A percentile compares a stretch with the other conserved stretches of the same genome.
Conservation (phyloP, 2,888 invertebrate species). For the Punctoribates punctum region DNA sequence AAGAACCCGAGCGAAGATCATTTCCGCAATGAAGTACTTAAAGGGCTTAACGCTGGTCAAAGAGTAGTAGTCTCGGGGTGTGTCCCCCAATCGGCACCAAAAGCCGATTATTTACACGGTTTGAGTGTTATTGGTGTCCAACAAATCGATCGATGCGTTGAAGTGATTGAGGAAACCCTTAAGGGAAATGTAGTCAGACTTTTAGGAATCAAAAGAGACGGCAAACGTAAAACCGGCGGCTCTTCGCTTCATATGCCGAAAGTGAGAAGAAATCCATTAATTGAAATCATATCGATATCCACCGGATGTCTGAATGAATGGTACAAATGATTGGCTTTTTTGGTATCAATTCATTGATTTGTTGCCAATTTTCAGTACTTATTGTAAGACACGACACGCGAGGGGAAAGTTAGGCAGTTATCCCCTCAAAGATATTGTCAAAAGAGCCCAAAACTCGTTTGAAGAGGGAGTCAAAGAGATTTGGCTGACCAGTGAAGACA, state of each 20-base stretch:
- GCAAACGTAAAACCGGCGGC: slow-evolving; percentile 73
- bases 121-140: slow-evolving; percentile 96
- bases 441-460: slow-evolving; percentile 76
- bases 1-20: slow-evolving; percentile 96
- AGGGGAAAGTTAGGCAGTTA: slow-evolving; percentile 95
- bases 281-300: slow-evolving; percentile 95
- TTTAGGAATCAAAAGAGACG: slow-evolving; percentile 75
- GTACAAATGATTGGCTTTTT: neutral
- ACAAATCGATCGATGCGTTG: slow-evolving; percentile 94
- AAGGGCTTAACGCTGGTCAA: slow-evolving; percentile 69
- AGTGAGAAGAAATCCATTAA: slow-evolving; percentile 87
- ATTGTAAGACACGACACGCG: slow-evolving; percentile 97
- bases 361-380: slow-evolving; percentile 60
- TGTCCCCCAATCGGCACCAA: slow-evolving; percentile 78
- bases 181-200: slow-evolving; percentile 78
- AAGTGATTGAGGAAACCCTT: slow-evolving; percentile 94
- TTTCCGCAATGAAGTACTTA: slow-evolving; percentile 74
- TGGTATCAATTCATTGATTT: too few species aligned
- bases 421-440: slow-evolving; percentile 79
- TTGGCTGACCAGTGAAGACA: slow-evolving; percentile 97
- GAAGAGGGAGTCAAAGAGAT: slow-evolving; percentile 88
- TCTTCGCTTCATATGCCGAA: slow-evolving; percentile 84
- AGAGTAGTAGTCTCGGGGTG: slow-evolving; percentile 94
- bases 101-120: slow-evolving; percentile 61
- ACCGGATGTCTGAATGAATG: slow-evolving; percentile 97